Evolutionary conservation across 2,113 vertebrate genomes (phyloP).

Genomic region (Phalacrocorax brasilianus): DNA sequence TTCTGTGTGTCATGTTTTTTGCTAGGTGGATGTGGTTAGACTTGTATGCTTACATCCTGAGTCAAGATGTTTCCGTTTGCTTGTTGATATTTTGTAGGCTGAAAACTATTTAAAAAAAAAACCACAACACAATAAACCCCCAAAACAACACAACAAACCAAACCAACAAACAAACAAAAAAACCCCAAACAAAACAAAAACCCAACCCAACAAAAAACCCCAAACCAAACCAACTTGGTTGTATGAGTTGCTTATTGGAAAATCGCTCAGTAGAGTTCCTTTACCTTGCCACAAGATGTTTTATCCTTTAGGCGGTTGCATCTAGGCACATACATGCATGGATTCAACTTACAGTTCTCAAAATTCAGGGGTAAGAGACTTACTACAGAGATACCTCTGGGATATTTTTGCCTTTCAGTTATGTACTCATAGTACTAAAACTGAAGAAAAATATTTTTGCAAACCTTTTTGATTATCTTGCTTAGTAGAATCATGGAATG

Average conservation of each 20-base stretch:
- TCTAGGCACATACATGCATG: accelerated
- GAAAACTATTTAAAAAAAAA: not conserved
- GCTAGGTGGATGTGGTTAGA: not conserved
- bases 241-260: not conserved
- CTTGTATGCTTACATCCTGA: not conserved
- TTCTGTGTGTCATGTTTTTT: not conserved
- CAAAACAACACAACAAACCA: not conserved
- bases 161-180: not conserved
- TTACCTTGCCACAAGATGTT: not conserved
- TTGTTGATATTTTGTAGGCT: not conserved
- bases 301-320: not conserved
- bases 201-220: not conserved
- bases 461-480: not conserved
- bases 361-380: not conserved
- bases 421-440: not conserved
- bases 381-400: not conserved
- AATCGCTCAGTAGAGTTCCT: not conserved
- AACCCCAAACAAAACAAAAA: not conserved
- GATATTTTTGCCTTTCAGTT: not conserved
- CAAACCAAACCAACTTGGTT: not conserved
- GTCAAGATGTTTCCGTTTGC: not conserved
- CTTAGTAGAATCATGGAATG: not conserved
- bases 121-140: too few relatives aligned
- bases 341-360: not conserved
- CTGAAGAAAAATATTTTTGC: not conserved